A percentile compares a stretch with the other conserved stretches of the same genome.
Conservation (phyloP, 2,113 vertebrate species). For the Hystrix brachyura region DNA sequence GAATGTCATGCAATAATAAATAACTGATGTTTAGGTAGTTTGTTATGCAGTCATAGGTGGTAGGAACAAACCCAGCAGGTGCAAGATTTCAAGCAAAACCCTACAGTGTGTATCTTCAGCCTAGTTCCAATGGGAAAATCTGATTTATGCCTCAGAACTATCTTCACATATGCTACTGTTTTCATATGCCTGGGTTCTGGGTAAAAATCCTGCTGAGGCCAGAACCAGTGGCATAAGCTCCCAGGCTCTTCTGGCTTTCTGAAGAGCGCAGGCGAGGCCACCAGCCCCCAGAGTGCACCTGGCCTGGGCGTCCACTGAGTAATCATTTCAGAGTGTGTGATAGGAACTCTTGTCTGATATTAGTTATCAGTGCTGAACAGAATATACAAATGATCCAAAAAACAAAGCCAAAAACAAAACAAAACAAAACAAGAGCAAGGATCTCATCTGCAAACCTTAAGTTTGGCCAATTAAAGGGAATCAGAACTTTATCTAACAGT, state of each 20-base stretch:
- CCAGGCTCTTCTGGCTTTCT: not conserved
- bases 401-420: not conserved
- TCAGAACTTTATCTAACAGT: not conserved
- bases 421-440: not conserved
- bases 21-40: not conserved
- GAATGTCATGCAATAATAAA: not conserved
- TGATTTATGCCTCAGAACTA: not conserved
- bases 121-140: not conserved
- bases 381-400: not conserved
- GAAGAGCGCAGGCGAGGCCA: not conserved
- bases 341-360: not conserved
- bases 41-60: not conserved
- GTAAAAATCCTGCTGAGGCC: not conserved
- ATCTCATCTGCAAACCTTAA: not conserved
- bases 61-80: not conserved
- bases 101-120: not conserved
- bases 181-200: not conserved
- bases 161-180: not conserved
- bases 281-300: not conserved
- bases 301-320: not conserved
- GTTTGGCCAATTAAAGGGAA: not conserved
- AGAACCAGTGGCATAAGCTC: not conserved
- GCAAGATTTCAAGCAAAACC: not conserved
- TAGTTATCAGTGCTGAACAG: constrained; percentile 25
- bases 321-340: not conserved